Percentiles rank a stretch among this genome's conserved stretches.
Evolutionary conservation across 1,140 invertebrate genomes (phyloP).

Genomic region (Penaeus japonicus): DNA sequence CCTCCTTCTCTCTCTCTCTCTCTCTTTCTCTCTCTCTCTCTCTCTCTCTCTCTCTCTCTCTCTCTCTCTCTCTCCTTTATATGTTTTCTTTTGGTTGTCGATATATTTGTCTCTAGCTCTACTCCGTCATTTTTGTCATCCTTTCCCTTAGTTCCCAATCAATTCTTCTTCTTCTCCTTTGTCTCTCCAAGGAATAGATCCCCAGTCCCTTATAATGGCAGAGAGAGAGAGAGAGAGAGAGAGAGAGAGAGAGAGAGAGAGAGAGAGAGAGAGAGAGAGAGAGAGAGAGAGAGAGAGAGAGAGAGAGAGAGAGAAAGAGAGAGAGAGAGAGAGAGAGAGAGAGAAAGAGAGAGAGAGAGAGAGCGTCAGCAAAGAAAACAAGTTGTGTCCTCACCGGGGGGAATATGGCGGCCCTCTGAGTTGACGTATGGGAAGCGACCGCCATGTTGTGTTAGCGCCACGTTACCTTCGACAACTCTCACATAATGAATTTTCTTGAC

Average conservation of each 20-base stretch:
- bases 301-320: not conserved
- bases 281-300: too few relatives aligned
- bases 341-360: not conserved
- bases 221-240: too few relatives aligned
- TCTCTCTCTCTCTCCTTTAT: not conserved
- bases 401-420: not conserved
- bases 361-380: too few relatives aligned
- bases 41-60: not conserved
- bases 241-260: too few relatives aligned
- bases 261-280: too few relatives aligned
- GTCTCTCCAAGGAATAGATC: too few relatives aligned
- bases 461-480: slow-evolving; percentile 32
- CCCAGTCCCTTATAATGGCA: too few relatives aligned
- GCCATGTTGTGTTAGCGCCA: slow-evolving; percentile 39
- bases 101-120: too few relatives aligned
- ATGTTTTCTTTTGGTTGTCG: not conserved
- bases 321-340: not conserved
- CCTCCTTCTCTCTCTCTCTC: not conserved
- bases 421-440: not conserved
- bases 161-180: too few relatives aligned
- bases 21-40: not conserved
- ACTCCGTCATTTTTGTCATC: too few relatives aligned
- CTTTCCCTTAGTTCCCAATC: too few relatives aligned
- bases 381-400: not conserved
- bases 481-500: slow-evolving; percentile 36